Base-by-base conservation (phyloP, 1,140 invertebrate genomes). In the Cataglyphis hispanica region DNA sequence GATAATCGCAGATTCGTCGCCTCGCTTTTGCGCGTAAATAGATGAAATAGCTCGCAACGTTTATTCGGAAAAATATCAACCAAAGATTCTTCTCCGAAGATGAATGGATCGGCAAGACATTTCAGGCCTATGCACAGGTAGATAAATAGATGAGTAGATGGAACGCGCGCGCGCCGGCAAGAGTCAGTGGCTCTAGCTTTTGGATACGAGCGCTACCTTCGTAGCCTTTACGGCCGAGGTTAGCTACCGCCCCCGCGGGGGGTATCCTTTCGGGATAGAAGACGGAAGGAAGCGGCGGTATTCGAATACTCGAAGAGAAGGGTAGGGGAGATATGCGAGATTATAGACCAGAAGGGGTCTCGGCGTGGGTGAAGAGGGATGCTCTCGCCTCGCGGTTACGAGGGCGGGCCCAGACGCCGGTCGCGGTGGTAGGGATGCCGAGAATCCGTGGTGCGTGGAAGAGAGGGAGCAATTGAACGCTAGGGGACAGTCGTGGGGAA, bases 161-260 rank as follows among this genome's bases (percentile, higher is more conserved):
- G 5, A 25, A 25, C 22, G 37, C 67, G n/a, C 37, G 56, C 22
- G n/a, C 37, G 56, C 22, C 22, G 22, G 13, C 0, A 53, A 22
- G 46, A 66, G 27, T 69, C 74, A 60, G 87, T 89, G 72, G 78
- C 53, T 89, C 25, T 46, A 83, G 60, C 34, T 85, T 77, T 86
- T 40, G 43, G 78, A 37, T 80, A 66, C 66, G 67, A 66, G 85
- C 67, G 90, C 90, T 89, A 91, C 90, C 86, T 91, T 80, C 69
- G 80, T 34, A 66, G 74, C 83, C 50, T 90, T 89, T 85, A 77
- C 84, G 53, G 74, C 67, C 50, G 5, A 40, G 58, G 8, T n/a
- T 76, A 70, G 92, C 93, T 94, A 93, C 93, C 91, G 93, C 93
- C 92, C 91, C 92, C 91, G 92, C 92, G 87, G 91, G 91, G 90